These are phyloP conservation scores for Cyanoramphus novaezelandiae DNA, from an alignment of 2,113 vertebrate species.

Conservation along the genomic window DNA sequence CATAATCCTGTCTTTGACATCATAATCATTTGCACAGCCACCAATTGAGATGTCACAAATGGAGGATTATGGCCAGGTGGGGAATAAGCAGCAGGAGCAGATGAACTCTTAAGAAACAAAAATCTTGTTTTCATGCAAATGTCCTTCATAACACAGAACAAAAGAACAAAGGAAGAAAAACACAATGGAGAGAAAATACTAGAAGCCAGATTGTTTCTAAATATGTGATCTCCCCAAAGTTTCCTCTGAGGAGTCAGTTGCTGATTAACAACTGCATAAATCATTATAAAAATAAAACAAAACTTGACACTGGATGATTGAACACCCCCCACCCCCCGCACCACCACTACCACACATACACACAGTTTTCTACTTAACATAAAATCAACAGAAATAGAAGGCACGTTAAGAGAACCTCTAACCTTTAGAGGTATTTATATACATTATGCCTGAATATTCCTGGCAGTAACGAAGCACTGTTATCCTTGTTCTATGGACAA, in stretches of 20 bases:
- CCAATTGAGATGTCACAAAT: slow-evolving; percentile 65
- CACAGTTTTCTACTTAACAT: background rate
- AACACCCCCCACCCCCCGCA: background rate
- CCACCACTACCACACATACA: background rate
- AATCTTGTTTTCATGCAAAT: slow-evolving; percentile 69
- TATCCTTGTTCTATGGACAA: background rate
- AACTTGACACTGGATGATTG: slow-evolving; percentile 29
- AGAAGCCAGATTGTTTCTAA: slow-evolving; percentile 25
- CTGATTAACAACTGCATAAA: slow-evolving; percentile 37
- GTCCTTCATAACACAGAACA: slow-evolving; percentile 50
- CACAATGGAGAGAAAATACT: slow-evolving; percentile 3
- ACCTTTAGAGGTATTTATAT: slow-evolving; percentile 5
- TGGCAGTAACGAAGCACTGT: background rate
- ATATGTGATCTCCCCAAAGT: slow-evolving; percentile 20
- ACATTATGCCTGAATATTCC: background rate
- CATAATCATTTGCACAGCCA: slow-evolving; percentile 63
- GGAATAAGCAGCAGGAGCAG: slow-evolving; percentile 61
- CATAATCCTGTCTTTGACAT: slow-evolving; percentile 67
- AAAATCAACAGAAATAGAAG: background rate
- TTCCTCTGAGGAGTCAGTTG: slow-evolving; percentile 5
- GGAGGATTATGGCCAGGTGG: slow-evolving; percentile 57
- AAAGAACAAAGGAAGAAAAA: slow-evolving; percentile 48
- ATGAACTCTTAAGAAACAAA: slow-evolving; percentile 61
- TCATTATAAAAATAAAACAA: slow-evolving; percentile 40
- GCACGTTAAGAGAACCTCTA: background rate